Conservation (phyloP, 1,140 invertebrate species). For the Chironomus striatipennis region DNA sequence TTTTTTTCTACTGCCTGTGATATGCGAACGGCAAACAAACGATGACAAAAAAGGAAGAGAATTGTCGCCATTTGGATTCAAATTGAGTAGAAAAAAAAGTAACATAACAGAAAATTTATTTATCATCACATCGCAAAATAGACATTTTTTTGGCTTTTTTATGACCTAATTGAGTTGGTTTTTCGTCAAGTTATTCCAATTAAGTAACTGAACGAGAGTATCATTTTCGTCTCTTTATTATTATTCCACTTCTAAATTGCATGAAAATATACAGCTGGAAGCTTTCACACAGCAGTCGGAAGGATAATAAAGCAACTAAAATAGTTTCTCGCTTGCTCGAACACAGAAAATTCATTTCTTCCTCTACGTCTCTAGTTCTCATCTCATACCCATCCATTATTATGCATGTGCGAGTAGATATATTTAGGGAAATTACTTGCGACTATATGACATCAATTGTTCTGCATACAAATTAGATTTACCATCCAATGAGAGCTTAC, state of each 20-base stretch:
- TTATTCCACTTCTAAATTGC: background rate
- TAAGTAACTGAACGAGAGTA: background rate
- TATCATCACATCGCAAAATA: conserved; percentile 3
- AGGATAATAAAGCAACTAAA: background rate
- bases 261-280: background rate
- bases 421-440: background rate
- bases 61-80: conserved; percentile 1
- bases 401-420: conserved; percentile 6
- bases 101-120: background rate
- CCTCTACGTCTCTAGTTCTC: background rate
- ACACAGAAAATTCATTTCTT: background rate
- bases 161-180: background rate
- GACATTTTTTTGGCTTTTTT: conserved; percentile 5
- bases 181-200: no score
- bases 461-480: conserved; percentile 8
- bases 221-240: background rate
- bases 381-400: no score
- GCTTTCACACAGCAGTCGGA: no score
- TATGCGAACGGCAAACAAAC: background rate
- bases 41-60: background rate
- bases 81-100: background rate
- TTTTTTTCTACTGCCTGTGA: no score
- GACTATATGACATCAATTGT: background rate
- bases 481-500: background rate
- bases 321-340: background rate